A percentile compares a stretch with the other conserved stretches of the same genome.
Evolutionary conservation across 1,140 invertebrate species (phyloP).

Genomic region (Drosophila lowei): DNA sequence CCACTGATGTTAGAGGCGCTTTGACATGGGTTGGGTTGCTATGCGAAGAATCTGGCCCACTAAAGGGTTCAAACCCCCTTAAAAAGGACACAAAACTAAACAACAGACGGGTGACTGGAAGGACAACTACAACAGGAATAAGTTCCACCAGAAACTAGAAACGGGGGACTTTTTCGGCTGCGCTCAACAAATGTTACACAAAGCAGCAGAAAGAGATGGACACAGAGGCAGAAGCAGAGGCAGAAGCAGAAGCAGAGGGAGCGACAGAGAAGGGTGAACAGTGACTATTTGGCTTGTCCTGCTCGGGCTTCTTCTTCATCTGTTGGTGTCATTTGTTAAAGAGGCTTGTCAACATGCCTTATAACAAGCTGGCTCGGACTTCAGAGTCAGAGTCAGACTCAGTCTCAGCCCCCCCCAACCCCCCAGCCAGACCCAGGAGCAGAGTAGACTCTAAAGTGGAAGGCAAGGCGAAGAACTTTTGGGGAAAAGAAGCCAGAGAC

Average conservation of each 20-base stretch:
- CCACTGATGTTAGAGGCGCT: constrained; percentile 14
- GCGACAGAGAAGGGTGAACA: constrained; percentile 19
- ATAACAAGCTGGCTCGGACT: constrained; percentile 77
- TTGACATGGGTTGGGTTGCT: constrained; percentile 45
- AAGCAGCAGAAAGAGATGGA: constrained; percentile 24
- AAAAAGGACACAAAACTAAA: constrained; percentile 63
- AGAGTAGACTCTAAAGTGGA: constrained; percentile 14
- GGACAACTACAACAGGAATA: constrained; percentile 19
- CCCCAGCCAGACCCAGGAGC: constrained; percentile 5
- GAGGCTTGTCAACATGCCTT: constrained; percentile 81
- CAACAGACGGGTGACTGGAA: constrained; percentile 47
- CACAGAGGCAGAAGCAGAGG: no score
- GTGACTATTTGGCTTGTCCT: constrained; percentile 66
- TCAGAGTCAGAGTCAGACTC: constrained; percentile 28
- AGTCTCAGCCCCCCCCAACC: constrained; percentile 3
- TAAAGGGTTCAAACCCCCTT: constrained; percentile 7
- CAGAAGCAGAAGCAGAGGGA: background rate
- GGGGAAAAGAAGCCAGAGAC: constrained; percentile 7
- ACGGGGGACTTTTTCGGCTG: constrained; percentile 53
- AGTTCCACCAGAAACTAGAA: constrained; percentile 34
- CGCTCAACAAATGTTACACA: constrained; percentile 75
- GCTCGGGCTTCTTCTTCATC: constrained; percentile 47
- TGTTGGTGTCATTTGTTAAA: constrained; percentile 82
- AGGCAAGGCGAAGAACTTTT: constrained; percentile 36
- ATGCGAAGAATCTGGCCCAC: constrained; percentile 26